These are phyloP conservation scores for Operophtera brumata DNA, from an alignment of 2,888 invertebrate genomes.

Conservation along the genomic window DNA sequence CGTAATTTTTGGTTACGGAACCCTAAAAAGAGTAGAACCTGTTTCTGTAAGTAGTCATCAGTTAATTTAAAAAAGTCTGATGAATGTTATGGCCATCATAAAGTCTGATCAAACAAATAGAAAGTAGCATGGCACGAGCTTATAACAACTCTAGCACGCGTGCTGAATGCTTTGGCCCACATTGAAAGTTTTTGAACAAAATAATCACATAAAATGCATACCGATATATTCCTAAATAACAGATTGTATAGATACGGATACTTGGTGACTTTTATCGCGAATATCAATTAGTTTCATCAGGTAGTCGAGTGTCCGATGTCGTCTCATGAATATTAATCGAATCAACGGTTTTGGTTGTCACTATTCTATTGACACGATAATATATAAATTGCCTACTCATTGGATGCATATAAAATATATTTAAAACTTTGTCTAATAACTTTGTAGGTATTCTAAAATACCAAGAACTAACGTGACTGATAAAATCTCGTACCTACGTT, in stretches of 20 bases:
- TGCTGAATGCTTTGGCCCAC: not conserved
- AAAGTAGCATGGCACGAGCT: not conserved
- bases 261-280: constrained; percentile 53
- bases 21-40: no score
- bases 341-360: constrained; percentile 19
- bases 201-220: constrained; percentile 5
- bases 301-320: constrained; percentile 15
- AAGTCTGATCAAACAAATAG: not conserved
- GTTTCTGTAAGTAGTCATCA: no score
- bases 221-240: constrained; percentile 7
- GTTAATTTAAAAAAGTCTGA: no score
- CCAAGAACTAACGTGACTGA: constrained; percentile 7
- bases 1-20: no score
- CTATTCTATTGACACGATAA: constrained; percentile 1
- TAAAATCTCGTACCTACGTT: not conserved
- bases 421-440: not conserved
- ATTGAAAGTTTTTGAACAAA: not conserved
- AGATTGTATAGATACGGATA: constrained; percentile 12
- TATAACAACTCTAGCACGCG: not conserved
- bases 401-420: constrained; percentile 3
- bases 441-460: constrained; percentile 2
- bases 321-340: constrained; percentile 24
- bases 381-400: not conserved
- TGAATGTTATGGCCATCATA: not conserved
- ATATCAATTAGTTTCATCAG: constrained; percentile 44